Evolutionary conservation across 2,113 vertebrate species (phyloP).

Genomic region (Anguilla japonica): DNA sequence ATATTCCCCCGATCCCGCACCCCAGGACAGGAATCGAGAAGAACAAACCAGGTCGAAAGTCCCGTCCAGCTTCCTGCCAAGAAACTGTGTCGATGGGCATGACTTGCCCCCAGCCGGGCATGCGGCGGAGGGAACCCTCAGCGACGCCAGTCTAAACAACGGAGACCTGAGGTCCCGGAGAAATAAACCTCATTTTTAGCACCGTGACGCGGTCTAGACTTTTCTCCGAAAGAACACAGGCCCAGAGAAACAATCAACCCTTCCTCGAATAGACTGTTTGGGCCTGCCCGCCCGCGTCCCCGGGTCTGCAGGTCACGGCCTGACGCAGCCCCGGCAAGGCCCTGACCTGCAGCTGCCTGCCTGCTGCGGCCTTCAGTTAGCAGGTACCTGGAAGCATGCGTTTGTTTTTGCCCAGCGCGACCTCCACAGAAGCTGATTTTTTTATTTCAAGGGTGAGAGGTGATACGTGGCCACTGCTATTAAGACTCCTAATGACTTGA

Average conservation of each 20-base stretch:
- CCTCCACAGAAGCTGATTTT: no score
- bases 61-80: not conserved
- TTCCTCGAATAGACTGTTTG: slow-evolving; percentile 18
- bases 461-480: no score
- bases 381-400: no score
- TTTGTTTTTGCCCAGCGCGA: no score
- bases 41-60: not conserved
- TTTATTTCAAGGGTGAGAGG: no score
- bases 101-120: slow-evolving; percentile 20
- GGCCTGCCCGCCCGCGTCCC: slow-evolving; percentile 31
- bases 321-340: no score
- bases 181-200: not conserved
- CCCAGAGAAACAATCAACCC: slow-evolving; percentile 42
- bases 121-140: not conserved
- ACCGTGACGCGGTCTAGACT: slow-evolving; percentile 18
- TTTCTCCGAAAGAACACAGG: slow-evolving; percentile 13
- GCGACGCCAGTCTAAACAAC: slow-evolving; percentile 18
- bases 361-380: no score
- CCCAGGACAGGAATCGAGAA: not conserved
- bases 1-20: not conserved
- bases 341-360: no score
- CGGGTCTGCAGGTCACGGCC: no score
- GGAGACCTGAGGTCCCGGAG: not conserved
- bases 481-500: no score
- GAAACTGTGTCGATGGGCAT: not conserved